Base-by-base conservation (phyloP, 2,113 vertebrate genomes). In the Narcine bancroftii region DNA sequence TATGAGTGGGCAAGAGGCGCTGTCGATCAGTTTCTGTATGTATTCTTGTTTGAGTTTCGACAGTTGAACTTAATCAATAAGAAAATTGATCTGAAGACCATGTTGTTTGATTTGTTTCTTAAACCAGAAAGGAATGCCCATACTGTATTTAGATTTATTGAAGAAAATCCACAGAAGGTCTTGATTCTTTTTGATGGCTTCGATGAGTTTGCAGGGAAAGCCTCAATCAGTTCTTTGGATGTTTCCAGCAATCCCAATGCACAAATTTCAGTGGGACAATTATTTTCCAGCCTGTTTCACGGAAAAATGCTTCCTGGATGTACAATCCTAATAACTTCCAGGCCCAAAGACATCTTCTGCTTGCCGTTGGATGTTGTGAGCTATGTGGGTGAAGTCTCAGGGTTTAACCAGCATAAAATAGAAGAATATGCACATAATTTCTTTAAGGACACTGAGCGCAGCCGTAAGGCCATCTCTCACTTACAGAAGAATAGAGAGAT, bases 121-220 rank as follows among this genome's bases (percentile, higher is more conserved):
- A 95, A 94, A 65, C 95, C 96, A 0, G 93, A 95, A 26, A 93
- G 95, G 0, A 93, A 93, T 92, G 92, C 95, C 0, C 94, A 95
- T 0, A 93, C 92, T 0, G 94, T 98, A 45, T 94, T 98, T 93
- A 95, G 95, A 87, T 96, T 96, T 93, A 95, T 99, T n/a, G 63
- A 96, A 65, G 93, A 96, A 63, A 97, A 97, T 1, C 96, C 97
- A 5, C 92, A 87, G 1, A 93, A 89, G 2, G 95, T 95, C 1
- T 96, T 97, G 89, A 95, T 98, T 92, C 96, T 99, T 93, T 97
- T 99, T 36, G 98, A 99, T 21, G 98, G 98, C 2, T 97, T 98
- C 85, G 98, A 98, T 73, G 97, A 99, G 94, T 97, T 97, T 93
- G 89, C 94, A 39, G 93, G 76, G 10, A 94, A 94, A 92, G 83